These are phyloP conservation scores for Lamproptera curius DNA, from an alignment of 2,888 invertebrate species.

Conservation along the genomic window DNA sequence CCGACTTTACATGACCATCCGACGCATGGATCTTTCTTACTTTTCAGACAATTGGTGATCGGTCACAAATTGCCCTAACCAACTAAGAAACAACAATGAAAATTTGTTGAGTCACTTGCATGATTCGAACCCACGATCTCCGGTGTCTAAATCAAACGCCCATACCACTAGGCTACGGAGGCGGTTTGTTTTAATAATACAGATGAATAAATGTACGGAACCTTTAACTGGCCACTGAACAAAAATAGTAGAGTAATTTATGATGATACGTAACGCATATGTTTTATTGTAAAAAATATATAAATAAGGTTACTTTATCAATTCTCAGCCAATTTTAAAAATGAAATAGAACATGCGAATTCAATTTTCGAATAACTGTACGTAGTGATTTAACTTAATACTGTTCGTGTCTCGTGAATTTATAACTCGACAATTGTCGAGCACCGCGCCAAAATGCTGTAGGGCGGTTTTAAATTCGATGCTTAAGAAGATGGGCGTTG, in stretches of 20 bases:
- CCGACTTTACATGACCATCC: too few species aligned
- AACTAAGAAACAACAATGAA: too few species aligned
- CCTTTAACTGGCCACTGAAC: too few species aligned
- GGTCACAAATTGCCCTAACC: too few species aligned
- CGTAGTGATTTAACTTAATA: conserved; percentile 17
- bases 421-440: conserved; percentile 37
- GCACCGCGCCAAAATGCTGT: conserved; percentile 27
- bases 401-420: conserved; percentile 23
- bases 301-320: not conserved
- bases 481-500: not conserved
- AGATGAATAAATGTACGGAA: not conserved
- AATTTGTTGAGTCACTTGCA: too few species aligned
- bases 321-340: not conserved
- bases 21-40: too few species aligned
- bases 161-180: too few species aligned
- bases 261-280: not conserved
- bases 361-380: conserved; percentile 17
- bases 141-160: too few species aligned
- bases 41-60: too few species aligned
- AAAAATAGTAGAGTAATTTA: not conserved
- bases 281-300: not conserved
- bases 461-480: conserved; percentile 23
- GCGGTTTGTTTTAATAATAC: not conserved
- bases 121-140: too few species aligned
- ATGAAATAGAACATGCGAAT: conserved; percentile 5